These are phyloP conservation scores for Empidonax alnorum DNA, from an alignment of 2,113 vertebrate species.

Conservation along the genomic window DNA sequence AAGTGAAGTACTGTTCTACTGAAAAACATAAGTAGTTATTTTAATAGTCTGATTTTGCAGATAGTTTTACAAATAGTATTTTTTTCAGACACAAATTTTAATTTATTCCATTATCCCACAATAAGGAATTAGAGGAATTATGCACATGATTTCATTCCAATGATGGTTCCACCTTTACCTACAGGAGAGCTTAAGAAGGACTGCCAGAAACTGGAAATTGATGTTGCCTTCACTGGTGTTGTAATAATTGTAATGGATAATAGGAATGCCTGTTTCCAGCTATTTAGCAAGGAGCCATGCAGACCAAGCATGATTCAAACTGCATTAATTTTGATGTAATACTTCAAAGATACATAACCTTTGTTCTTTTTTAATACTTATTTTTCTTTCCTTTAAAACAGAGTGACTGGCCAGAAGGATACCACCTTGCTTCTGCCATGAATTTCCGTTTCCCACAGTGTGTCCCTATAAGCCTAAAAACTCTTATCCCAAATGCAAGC, in stretches of 20 bases:
- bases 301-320: background rate
- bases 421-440: slow-evolving; percentile 92
- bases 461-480: slow-evolving; percentile 92
- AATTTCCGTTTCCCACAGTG: slow-evolving; percentile 97
- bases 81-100: background rate
- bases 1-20: background rate
- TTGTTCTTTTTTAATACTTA: background rate
- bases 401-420: slow-evolving; percentile 95
- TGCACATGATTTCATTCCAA: background rate
- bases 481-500: slow-evolving; percentile 96
- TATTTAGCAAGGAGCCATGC: background rate
- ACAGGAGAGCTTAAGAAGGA: background rate
- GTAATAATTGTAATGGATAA: background rate
- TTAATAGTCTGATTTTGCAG: background rate
- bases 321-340: background rate
- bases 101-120: background rate
- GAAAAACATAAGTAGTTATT: background rate
- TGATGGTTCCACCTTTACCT: background rate
- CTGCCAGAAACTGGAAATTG: background rate
- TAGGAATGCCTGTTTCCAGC: background rate
- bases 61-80: background rate
- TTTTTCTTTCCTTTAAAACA: slow-evolving; percentile 61
- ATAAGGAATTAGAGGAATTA: background rate
- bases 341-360: background rate
- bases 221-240: background rate